Evolutionary conservation across 2,797 vertebrate species (phyloP).

Genomic region (Leucoraja ocellata): DNA sequence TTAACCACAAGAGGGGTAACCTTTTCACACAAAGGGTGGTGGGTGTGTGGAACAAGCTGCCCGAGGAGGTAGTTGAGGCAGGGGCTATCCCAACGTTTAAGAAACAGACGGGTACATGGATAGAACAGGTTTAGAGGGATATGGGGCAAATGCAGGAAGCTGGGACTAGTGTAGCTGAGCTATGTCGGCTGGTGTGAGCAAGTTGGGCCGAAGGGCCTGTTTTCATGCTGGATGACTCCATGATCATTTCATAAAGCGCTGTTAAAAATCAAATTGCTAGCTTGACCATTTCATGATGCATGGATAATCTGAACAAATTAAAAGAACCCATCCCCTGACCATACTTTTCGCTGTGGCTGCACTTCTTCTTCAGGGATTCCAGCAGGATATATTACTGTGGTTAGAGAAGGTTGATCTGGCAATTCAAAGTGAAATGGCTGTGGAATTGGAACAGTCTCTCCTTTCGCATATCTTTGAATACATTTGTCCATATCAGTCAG

Average conservation of each 20-base stretch:
- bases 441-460: slow-evolving; percentile 70
- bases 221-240: too few relatives aligned
- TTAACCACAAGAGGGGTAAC: background rate
- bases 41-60: too few relatives aligned
- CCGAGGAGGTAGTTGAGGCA: too few relatives aligned
- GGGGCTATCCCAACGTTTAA: too few relatives aligned
- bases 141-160: too few relatives aligned
- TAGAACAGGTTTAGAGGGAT: too few relatives aligned
- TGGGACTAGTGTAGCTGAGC: too few relatives aligned
- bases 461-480: slow-evolving; percentile 71
- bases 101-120: too few relatives aligned
- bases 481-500: slow-evolving; percentile 81
- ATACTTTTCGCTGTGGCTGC: slow-evolving; percentile 70
- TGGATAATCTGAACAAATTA: background rate
- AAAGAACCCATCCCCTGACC: background rate
- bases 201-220: too few relatives aligned
- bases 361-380: slow-evolving; percentile 75
- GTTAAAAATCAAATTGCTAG: background rate
- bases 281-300: background rate
- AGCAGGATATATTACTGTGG: slow-evolving; percentile 76
- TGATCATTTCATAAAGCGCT: too few relatives aligned
- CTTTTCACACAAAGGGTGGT: too few relatives aligned
- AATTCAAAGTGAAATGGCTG: slow-evolving; percentile 84
- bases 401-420: slow-evolving; percentile 64
- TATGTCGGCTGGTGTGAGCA: too few relatives aligned